These are phyloP conservation scores for Isaurus tuberculatus DNA, from an alignment of 92 coral and sea anemone species.

Conservation along the genomic window DNA sequence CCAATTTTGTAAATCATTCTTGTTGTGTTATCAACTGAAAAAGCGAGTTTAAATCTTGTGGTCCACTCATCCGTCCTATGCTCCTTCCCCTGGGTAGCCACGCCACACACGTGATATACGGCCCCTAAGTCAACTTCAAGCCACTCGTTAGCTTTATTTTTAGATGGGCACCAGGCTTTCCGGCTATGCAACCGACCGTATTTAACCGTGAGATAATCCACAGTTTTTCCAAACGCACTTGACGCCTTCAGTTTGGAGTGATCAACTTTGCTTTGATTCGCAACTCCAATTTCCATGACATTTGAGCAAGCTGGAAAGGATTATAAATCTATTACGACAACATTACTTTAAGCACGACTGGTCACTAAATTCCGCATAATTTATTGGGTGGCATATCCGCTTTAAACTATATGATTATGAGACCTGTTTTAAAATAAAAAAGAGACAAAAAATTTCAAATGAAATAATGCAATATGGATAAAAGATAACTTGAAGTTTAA, in stretches of 20 bases:
- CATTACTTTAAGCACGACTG: background rate
- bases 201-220: constrained; percentile 64
- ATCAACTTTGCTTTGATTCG: constrained; percentile 41
- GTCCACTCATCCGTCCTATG: constrained; percentile 56
- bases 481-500: background rate
- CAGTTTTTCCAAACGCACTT: constrained; percentile 55
- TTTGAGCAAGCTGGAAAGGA: constrained; percentile 53
- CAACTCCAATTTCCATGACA: constrained; percentile 56
- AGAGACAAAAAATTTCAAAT: too few relatives aligned
- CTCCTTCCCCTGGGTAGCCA: constrained; percentile 73
- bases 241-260: constrained; percentile 49
- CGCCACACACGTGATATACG: constrained; percentile 65
- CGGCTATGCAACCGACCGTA: constrained; percentile 63
- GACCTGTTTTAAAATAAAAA: too few relatives aligned
- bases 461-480: background rate
- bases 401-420: too few relatives aligned
- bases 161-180: constrained; percentile 72
- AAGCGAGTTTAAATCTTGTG: constrained; percentile 52
- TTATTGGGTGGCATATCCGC: too few relatives aligned
- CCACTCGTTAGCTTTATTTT: constrained; percentile 45
- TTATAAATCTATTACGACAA: background rate
- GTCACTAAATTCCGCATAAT: background rate
- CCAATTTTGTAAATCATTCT: constrained; percentile 38
- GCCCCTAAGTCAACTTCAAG: constrained; percentile 71
- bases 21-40: constrained; percentile 51